Evolutionary conservation across 1,140 invertebrate genomes (phyloP), one percentile per base, ranked within the genome.

Genomic region (Saxidomus purpurata): DNA sequence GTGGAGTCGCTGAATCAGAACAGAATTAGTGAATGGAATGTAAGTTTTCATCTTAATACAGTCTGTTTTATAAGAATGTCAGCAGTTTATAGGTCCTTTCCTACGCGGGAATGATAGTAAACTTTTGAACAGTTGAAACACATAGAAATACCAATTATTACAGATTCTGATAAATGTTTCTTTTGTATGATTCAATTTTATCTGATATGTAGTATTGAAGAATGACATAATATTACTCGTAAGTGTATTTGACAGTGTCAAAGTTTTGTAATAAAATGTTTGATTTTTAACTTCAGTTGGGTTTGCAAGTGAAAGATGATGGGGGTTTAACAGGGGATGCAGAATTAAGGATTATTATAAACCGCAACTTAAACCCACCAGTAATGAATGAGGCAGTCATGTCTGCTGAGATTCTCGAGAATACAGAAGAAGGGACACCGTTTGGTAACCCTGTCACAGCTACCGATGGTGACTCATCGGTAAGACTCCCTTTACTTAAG

Each of bases 261-360:
- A 43, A 15, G 43, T 43, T 4, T 15, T 43, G 4, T 43, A 43
- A 43, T 8, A 34, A 59, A 59, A 28, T 59, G 4, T 77, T 40
- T 25, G 25, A 28, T 49, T 90, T 71, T 43, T 52, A 49, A 67
- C 91, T 93, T 11, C 90, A 95, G 94, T 49, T 95, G 15, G 49
- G 84, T 22, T 83, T 95, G 17, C 71, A 84, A 47, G 94, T 93
- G 0, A 92, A 80, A 49, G 94, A 95, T 89, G 94, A 93, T 38
- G 94, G 94, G n/a, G 94, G 92, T 22, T 40, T 80, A 4, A 83
- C 83, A 0, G 85, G 71, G 13, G 90, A 90, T 36, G 89, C 87
- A 15, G 88, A 89, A 31, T 91, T 93, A 11, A 85, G 40, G 1
- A 87, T 95, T 0, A 93, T 59, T 8, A 91, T 94, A 59, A 82